Evolutionary conservation across 2,888 invertebrate species (phyloP).

Genomic region (Boloria selene): DNA sequence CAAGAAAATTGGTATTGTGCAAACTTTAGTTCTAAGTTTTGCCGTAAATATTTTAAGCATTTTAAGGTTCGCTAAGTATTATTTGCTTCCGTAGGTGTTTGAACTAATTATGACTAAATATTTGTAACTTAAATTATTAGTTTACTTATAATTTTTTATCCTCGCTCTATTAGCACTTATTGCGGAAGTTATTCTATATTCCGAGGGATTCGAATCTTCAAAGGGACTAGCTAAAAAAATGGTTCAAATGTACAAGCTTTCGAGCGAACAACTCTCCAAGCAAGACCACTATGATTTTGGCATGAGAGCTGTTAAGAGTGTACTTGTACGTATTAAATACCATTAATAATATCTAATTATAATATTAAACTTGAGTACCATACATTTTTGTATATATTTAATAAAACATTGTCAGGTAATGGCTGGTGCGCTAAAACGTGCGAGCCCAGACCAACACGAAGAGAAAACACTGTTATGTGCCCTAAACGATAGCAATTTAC

Average conservation of each 20-base stretch:
- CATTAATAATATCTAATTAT: background rate
- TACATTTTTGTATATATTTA: too few relatives aligned
- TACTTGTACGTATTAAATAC: conserved; percentile 78
- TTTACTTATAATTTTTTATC: conserved; percentile 2
- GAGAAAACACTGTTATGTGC: conserved; percentile 93
- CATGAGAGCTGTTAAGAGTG: conserved; percentile 96
- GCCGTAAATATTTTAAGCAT: too few relatives aligned
- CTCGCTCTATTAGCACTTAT: conserved; percentile 84
- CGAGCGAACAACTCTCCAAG: conserved; percentile 94
- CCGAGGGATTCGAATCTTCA: conserved; percentile 95
- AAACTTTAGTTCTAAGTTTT: too few relatives aligned
- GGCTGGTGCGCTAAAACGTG: conserved; percentile 94
- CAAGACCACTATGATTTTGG: conserved; percentile 97
- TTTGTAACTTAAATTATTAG: background rate
- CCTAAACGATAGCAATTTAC: conserved; percentile 93
- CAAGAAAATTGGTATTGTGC: too few relatives aligned
- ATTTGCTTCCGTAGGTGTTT: background rate
- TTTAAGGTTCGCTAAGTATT: background rate
- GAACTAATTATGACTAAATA: background rate
- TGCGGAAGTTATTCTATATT: conserved; percentile 96
- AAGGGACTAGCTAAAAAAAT: conserved; percentile 94
- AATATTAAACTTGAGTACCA: background rate
- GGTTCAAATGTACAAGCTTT: conserved; percentile 96
- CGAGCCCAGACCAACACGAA: conserved; percentile 91
- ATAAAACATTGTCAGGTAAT: conserved; percentile 81